Percentiles rank a stretch among this genome's conserved stretches.
phyloP scores from a whole-genome alignment of 1,140 invertebrate species.

The Trichonephila clavata region DNA sequence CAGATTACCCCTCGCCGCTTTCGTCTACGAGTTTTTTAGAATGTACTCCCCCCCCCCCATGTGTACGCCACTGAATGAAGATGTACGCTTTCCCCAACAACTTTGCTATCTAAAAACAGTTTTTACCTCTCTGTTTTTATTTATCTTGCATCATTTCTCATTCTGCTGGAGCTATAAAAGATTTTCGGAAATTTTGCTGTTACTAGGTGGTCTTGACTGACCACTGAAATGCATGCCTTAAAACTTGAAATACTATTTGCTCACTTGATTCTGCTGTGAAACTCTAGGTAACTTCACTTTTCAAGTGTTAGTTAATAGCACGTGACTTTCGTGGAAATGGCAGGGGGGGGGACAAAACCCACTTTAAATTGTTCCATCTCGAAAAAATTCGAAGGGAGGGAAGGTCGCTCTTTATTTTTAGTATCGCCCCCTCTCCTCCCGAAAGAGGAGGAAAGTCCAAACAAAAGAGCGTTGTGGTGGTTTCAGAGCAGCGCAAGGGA shows the following conservation, averaged over 20 bases:
- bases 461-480: conserved; percentile 71
- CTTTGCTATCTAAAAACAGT: too few relatives aligned
- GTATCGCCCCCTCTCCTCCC: not conserved
- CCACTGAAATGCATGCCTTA: too few relatives aligned
- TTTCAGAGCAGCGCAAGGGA: conserved; percentile 15
- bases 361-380: not conserved
- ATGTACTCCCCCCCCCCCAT: too few relatives aligned
- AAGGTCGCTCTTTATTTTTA: conserved; percentile 21
- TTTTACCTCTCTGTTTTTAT: too few relatives aligned
- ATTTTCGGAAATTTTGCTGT: too few relatives aligned
- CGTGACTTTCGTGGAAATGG: not conserved
- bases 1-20: too few relatives aligned
- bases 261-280: not conserved
- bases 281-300: not conserved
- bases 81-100: too few relatives aligned
- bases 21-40: too few relatives aligned
- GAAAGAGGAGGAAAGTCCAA: conserved; percentile 9
- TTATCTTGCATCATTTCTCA: too few relatives aligned
- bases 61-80: too few relatives aligned
- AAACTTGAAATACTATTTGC: not conserved
- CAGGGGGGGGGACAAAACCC: not conserved
- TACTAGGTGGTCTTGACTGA: too few relatives aligned
- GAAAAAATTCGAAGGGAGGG: not conserved
- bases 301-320: not conserved
- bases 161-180: too few relatives aligned